Conservation (phyloP, 2,113 vertebrate species). For the Xenopus laevis region DNA sequence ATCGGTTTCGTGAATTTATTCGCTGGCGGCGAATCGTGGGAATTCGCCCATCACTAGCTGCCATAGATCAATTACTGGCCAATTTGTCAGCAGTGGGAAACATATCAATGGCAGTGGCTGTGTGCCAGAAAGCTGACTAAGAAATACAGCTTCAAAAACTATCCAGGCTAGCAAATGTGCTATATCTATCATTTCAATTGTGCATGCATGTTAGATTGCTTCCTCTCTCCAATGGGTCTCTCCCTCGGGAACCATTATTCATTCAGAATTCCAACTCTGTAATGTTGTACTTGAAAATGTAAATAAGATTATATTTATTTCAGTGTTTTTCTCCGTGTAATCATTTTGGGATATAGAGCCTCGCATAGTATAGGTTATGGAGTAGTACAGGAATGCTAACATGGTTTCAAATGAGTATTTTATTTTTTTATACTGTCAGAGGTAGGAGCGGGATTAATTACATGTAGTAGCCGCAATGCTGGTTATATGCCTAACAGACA, state of each 20-base stretch:
- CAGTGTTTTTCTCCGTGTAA: constrained; percentile 44
- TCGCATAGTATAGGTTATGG: background rate
- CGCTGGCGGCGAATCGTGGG: too few species aligned
- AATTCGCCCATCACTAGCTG: too few species aligned
- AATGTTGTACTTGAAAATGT: constrained; percentile 84
- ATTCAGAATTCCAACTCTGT: constrained; percentile 10
- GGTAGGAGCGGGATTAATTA: too few species aligned
- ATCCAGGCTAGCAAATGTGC: constrained; percentile 17
- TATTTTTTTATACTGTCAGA: too few species aligned
- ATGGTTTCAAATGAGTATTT: too few species aligned
- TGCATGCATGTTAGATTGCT: constrained; percentile 20
- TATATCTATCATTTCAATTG: constrained; percentile 25
- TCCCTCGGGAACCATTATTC: constrained; percentile 15
- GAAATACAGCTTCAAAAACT: constrained; percentile 29
- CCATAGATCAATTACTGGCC: background rate
- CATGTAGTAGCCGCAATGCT: too few species aligned
- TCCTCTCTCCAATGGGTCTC: constrained; percentile 15
- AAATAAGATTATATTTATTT: constrained; percentile 87
- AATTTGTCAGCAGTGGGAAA: background rate
- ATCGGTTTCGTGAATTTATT: too few species aligned
- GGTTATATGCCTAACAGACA: too few species aligned
- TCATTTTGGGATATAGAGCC: background rate
- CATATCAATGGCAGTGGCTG: constrained; percentile 1
- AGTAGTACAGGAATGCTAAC: too few species aligned
- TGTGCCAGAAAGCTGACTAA: constrained; percentile 7